Evolutionary conservation across 1,140 invertebrate species (phyloP).

Genomic region (Drosophila carrolli): DNA sequence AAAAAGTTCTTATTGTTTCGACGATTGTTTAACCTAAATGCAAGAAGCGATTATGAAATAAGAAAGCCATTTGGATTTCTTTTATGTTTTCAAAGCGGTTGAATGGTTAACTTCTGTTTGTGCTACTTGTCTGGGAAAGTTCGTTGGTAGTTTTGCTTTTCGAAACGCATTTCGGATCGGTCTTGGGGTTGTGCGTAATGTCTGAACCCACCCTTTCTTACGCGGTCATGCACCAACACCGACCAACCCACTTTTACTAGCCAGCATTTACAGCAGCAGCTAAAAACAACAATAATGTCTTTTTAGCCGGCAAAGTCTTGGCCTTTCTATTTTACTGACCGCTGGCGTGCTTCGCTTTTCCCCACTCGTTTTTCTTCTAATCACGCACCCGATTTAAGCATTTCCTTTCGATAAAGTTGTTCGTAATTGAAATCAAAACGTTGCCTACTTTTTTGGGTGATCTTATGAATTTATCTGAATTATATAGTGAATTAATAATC

Average conservation of each 20-base stretch:
- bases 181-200: slow-evolving; percentile 22
- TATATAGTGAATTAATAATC: slow-evolving; percentile 10
- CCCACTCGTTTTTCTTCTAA: slow-evolving; percentile 5
- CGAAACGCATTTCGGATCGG: slow-evolving; percentile 19
- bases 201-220: slow-evolving; percentile 29
- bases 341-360: slow-evolving; percentile 14
- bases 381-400: slow-evolving; percentile 16
- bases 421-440: background rate
- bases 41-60: slow-evolving; percentile 76
- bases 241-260: slow-evolving; percentile 32
- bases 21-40: slow-evolving; percentile 66
- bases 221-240: background rate
- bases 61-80: slow-evolving; percentile 43
- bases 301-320: slow-evolving; percentile 32
- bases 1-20: slow-evolving; percentile 1
- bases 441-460: slow-evolving; percentile 16
- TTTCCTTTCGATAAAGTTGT: slow-evolving; percentile 16
- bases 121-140: slow-evolving; percentile 1
- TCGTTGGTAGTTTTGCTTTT: background rate
- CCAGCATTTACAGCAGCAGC: background rate
- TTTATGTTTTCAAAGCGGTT: slow-evolving; percentile 15
- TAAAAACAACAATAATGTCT: slow-evolving; percentile 8
- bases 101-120: slow-evolving; percentile 2
- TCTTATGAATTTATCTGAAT: slow-evolving; percentile 12
- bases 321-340: slow-evolving; percentile 18